Base-by-base conservation (phyloP, 1,140 invertebrate genomes). In the Palaemon carinicauda region DNA sequence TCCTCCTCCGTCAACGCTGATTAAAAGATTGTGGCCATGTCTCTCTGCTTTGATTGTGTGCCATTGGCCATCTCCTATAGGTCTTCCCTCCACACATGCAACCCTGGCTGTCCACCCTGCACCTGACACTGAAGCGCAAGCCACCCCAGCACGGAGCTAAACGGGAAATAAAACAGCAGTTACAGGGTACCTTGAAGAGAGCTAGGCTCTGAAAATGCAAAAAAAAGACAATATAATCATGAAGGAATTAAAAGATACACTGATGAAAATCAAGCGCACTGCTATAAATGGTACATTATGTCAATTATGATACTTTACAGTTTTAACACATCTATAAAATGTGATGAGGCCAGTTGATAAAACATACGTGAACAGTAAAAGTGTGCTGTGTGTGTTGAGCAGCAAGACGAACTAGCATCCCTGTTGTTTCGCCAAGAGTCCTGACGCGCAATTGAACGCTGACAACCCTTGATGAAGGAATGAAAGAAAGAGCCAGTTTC, bases 401-500 rank as follows among this genome's bases (percentile, higher is more conserved):
- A 27, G 65, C 69, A 50, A 82, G 31, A 27, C 52, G 80, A 17
- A 82, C 19, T 50, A 82, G 69, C 65, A 82, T 21, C 15, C 80
- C 80, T 9, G 50, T 52, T n/a, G 33, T n/a, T 1, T 24, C 15
- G 3, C 80, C 80, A 1, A 65, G 80, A 1, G 71, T 17, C 80
- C 80, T n/a, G 24, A 82, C 60, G 69, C 80, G 65, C 56, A 82
- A 24, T 27, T 82, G 80, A 17, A 82, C 17, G 65, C 33, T 51
- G 41, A 74, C 21, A 12, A 24, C 41, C 9, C 51, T 21, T 21
- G 56, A 24, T 41, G 31, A 96, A 1, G 97, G 97, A 90, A 98
- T 96, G 91, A 98, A 98, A 65, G 96, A 97, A 2, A 99, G 92
- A 0, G 96, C 96, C 91, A 98, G 98, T 90, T 98, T 97, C 12